Percentiles rank a stretch among this genome's conserved stretches.
Evolutionary conservation across 53 echinoderm and acorn worm genomes (phyloP).

Genomic region (Astropecten irregularis): DNA sequence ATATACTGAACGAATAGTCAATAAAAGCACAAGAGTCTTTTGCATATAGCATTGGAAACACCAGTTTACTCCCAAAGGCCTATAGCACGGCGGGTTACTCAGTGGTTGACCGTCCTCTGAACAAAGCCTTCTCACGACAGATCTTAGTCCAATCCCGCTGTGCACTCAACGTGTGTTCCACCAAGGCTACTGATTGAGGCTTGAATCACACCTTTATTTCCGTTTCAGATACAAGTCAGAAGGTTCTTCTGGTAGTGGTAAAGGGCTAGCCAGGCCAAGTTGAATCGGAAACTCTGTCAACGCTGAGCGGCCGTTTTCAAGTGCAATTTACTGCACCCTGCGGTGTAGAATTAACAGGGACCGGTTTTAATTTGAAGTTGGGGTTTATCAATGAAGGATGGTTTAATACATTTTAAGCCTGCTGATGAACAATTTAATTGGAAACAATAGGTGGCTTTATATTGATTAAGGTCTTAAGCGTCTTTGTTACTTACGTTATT

Average conservation of each 20-base stretch:
- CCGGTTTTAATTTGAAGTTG: constrained; percentile 17
- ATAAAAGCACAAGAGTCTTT: too few relatives aligned
- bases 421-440: constrained; percentile 7
- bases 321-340: constrained; percentile 33
- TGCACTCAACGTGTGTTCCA: background rate
- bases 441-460: background rate
- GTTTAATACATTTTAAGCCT: background rate
- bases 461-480: too few relatives aligned
- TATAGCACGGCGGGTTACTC: constrained; percentile 19
- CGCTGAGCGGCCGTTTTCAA: constrained; percentile 36
- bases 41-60: too few relatives aligned
- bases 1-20: too few relatives aligned
- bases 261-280: too few relatives aligned
- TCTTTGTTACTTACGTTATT: too few relatives aligned
- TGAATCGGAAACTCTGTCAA: background rate
- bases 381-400: background rate
- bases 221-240: background rate
- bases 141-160: background rate
- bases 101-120: background rate
- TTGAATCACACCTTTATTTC: constrained; percentile 33
- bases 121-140: constrained; percentile 29
- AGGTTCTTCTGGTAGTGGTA: background rate
- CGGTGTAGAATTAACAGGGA: constrained; percentile 16
- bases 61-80: background rate
- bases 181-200: constrained; percentile 5